Evolutionary conservation across 2,888 invertebrate species (phyloP), one percentile per base, ranked within the genome.

Genomic region (Coremacera marginata): DNA sequence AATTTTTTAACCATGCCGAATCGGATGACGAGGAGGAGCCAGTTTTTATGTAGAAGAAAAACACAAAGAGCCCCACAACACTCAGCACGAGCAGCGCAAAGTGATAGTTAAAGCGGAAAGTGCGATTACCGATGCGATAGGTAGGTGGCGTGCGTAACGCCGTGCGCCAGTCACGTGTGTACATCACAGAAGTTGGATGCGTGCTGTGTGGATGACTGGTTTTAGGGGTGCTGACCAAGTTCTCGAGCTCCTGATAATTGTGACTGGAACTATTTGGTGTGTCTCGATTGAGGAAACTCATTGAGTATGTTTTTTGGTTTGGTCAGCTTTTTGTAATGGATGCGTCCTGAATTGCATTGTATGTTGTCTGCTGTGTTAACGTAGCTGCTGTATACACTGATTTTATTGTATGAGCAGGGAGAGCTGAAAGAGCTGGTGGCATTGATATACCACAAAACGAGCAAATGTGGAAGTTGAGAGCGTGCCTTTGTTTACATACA

Each of bases 111-210:
- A 96, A 91, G 81, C 95, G 92, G 76, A 98, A 92, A 16, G 94
- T 93, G 77, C 96, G 93, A 87, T 96, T 96, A 0, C 96, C 96
- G 27, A 97, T 94, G 83, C 97, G 91, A 88, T 97, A 98, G 0
- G 96, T 94, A 70, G 96, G 94, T 34, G 97, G 96, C 70, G 95
- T 94, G 65, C 95, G 92, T 62, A 98, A 92, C 11, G 96, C 95
- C 87, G 95, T 94, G 83, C 96, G 93, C 97, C 97, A 97, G 87
- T 97, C 96, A 81, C 94, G 92, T 79, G 94, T 86, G 77, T 89
- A 87, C 88, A 89, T 89, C 16, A 83, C 86, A 76, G 80, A 77
- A 7, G 65, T 51, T 4, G 31, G 37, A 9, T 76, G 72, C 60
- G 75, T 76, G 9, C 71, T 63, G n/a, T 55, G 34, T 44, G 55